Conservation (phyloP, 2,797 vertebrate species). For the Premnoplex brunnescens region DNA sequence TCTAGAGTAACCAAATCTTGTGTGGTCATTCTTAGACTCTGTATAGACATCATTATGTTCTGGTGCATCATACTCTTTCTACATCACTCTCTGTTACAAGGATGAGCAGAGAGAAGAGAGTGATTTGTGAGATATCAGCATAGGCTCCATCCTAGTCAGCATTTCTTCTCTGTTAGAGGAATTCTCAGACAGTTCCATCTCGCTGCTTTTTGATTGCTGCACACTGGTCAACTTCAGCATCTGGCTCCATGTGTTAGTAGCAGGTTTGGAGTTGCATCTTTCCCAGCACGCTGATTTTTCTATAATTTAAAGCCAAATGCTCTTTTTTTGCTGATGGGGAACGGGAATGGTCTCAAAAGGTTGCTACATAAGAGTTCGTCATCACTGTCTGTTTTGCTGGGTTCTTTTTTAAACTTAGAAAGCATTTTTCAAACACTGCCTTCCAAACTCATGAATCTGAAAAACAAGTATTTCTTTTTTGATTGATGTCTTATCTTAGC, state of each 20-base stretch:
- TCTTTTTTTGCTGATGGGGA: not conserved
- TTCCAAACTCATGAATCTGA: not conserved
- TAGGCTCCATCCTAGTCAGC: not conserved
- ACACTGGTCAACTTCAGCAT: not conserved
- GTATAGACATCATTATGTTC: not conserved
- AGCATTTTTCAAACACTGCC: not conserved
- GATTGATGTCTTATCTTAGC: not conserved
- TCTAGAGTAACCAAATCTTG: not conserved
- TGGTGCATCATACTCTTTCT: not conserved
- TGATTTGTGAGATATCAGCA: not conserved
- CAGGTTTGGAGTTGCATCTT: not conserved
- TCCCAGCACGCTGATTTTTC: not conserved
- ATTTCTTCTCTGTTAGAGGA: not conserved
- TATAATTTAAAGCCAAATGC: not conserved
- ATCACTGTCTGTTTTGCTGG: not conserved
- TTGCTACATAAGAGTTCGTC: not conserved
- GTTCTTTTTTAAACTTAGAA: not conserved
- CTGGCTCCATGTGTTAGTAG: not conserved
- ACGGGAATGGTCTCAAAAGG: not conserved
- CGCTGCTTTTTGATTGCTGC: not conserved
- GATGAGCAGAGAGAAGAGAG: not conserved
- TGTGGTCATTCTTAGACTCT: not conserved
- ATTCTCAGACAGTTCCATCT: not conserved
- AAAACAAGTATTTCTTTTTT: not conserved
- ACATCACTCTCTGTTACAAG: not conserved